phyloP scores from a whole-genome alignment of 37 sponge, comb jelly and placozoan genomes.

The Bolinopsis microptera region DNA sequence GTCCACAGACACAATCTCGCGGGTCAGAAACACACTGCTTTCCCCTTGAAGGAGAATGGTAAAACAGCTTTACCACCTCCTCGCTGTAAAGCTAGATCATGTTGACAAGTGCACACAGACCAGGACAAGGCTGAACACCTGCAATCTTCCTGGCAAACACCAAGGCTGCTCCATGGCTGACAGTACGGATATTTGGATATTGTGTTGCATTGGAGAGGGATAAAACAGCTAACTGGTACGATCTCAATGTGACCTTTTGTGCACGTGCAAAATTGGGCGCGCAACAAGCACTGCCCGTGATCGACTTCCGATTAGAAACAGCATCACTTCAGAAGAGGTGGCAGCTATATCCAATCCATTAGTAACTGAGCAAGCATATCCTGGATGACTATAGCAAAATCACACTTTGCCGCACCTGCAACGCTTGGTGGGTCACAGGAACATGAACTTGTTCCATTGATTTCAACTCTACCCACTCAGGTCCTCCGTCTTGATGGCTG shows the following conservation, averaged over 20 bases:
- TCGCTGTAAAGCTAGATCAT: too few species aligned
- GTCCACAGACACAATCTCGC: neutral
- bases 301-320: neutral
- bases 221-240: neutral
- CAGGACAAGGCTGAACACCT: too few species aligned
- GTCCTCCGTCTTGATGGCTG: neutral
- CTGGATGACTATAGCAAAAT: too few species aligned
- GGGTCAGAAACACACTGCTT: neutral
- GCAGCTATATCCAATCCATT: neutral
- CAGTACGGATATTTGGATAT: neutral
- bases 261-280: neutral
- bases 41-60: neutral
- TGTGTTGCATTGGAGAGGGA: neutral
- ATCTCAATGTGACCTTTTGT: neutral
- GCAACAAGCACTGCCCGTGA: neutral
- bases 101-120: too few species aligned
- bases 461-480: neutral
- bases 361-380: too few species aligned
- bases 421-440: too few species aligned
- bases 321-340: neutral
- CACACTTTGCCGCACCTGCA: too few species aligned
- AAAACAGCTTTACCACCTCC: neutral
- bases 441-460: too few species aligned
- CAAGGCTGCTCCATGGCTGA: neutral
- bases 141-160: too few species aligned